phyloP scores from a whole-genome alignment of 2,888 invertebrate species.

The Mimumesa dahlbomi region DNA sequence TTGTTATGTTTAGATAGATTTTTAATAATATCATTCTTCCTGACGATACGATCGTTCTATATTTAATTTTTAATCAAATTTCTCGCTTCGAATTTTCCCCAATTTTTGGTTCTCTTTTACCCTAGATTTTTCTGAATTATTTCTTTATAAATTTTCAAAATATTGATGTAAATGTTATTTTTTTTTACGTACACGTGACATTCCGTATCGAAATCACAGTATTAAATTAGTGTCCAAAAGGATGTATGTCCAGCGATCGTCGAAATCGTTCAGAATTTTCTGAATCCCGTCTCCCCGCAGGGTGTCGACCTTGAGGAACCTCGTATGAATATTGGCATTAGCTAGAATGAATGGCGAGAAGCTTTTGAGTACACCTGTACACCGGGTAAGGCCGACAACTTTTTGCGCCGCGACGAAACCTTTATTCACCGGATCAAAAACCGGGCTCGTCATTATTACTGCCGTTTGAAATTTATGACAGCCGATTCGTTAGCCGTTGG shows the following conservation, averaged over 20 bases:
- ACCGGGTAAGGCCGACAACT: conserved; percentile 43
- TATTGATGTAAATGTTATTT: too few species aligned
- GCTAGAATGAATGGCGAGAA: conserved; percentile 34
- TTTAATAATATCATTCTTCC: too few species aligned
- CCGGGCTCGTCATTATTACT: conserved; percentile 19
- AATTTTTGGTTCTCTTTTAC: too few species aligned
- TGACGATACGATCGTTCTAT: too few species aligned
- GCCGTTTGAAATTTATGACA: conserved; percentile 25
- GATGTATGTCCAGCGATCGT: background rate
- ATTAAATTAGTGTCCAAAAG: too few species aligned
- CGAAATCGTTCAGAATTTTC: background rate
- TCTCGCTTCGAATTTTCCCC: too few species aligned
- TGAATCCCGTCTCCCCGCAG: background rate
- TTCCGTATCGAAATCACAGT: too few species aligned
- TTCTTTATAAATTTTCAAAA: too few species aligned
- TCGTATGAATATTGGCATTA: conserved; percentile 25
- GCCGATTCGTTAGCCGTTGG: conserved; percentile 23
- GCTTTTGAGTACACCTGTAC: conserved; percentile 48
- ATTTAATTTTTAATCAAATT: too few species aligned
- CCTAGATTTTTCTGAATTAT: too few species aligned
- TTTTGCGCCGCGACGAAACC: conserved; percentile 36
- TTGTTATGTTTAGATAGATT: too few species aligned
- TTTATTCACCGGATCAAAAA: conserved; percentile 37
- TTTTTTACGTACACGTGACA: too few species aligned
- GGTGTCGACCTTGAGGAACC: conserved; percentile 15